Percentiles rank a stretch among this genome's conserved stretches.
Conservation (phyloP, 1,140 invertebrate genomes). For the Chironomus tepperi region DNA sequence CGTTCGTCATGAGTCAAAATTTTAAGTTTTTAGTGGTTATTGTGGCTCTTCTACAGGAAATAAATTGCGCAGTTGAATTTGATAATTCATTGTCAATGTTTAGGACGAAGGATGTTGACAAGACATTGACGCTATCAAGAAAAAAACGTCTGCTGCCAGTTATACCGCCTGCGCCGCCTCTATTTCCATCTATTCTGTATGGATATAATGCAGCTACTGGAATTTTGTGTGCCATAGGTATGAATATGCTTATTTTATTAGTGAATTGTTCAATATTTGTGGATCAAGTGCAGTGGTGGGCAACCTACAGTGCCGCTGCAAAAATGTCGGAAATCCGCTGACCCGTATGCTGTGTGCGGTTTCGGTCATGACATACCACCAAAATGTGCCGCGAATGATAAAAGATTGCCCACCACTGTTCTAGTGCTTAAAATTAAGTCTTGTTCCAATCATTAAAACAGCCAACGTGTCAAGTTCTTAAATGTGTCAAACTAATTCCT, state of each 20-base stretch:
- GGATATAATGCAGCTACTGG: slow-evolving; percentile 17
- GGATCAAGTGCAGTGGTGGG: too few relatives aligned
- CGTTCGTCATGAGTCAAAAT: neutral
- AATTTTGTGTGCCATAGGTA: slow-evolving; percentile 8
- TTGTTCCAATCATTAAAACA: neutral
- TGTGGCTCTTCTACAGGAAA: neutral
- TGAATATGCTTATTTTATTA: too few relatives aligned
- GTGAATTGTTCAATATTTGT: too few relatives aligned
- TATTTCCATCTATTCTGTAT: neutral
- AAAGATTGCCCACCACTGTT: neutral
- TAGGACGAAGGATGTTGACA: too few relatives aligned
- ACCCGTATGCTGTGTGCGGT: too few relatives aligned
- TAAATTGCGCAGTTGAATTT: neutral
- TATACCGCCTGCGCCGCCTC: neutral
- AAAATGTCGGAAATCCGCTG: too few relatives aligned
- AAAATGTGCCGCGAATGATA: too few relatives aligned
- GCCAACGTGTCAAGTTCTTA: too few relatives aligned
- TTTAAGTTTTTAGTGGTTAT: neutral
- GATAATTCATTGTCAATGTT: neutral
- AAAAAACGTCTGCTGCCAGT: neutral
- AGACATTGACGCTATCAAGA: neutral
- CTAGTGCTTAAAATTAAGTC: neutral
- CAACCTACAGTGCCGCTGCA: too few relatives aligned
- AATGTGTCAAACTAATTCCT: too few relatives aligned
- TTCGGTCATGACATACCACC: too few relatives aligned